Evolutionary conservation across 2,113 vertebrate species (phyloP).

Genomic region (Motacilla tschutschensis): DNA sequence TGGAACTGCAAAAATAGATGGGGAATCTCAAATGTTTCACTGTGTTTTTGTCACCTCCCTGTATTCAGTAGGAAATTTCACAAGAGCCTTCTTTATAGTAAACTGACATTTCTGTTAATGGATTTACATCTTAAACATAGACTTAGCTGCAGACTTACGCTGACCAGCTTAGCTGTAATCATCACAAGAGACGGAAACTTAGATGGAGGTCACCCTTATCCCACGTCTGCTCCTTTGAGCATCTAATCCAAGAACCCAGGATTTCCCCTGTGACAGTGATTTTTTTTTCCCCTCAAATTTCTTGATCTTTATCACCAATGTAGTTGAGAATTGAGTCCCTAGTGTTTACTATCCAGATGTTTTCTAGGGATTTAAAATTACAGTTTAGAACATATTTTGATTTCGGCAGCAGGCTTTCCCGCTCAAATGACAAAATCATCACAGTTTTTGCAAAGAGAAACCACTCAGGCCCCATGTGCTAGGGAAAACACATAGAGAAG

Average conservation of each 20-base stretch:
- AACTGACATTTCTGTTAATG: constrained; percentile 43
- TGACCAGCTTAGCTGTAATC: neutral
- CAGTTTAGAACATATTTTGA: neutral
- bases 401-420: neutral
- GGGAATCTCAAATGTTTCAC: constrained; percentile 20
- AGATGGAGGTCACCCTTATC: neutral
- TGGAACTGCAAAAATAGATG: constrained; percentile 34
- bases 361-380: neutral
- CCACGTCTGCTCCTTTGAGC: neutral
- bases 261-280: neutral
- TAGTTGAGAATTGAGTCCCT: neutral
- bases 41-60: constrained; percentile 25
- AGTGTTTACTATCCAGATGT: neutral
- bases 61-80: constrained; percentile 25
- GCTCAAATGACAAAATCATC: neutral
- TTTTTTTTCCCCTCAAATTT: neutral
- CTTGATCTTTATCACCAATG: neutral
- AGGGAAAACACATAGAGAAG: neutral
- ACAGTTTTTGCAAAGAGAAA: neutral
- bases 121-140: neutral
- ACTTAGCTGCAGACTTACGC: constrained; percentile 11
- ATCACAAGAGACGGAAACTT: neutral
- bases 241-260: neutral
- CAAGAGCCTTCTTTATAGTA: constrained; percentile 25
- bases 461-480: neutral